Conservation (phyloP, 2,113 vertebrate species). For the Erythrocercus mccallii region DNA sequence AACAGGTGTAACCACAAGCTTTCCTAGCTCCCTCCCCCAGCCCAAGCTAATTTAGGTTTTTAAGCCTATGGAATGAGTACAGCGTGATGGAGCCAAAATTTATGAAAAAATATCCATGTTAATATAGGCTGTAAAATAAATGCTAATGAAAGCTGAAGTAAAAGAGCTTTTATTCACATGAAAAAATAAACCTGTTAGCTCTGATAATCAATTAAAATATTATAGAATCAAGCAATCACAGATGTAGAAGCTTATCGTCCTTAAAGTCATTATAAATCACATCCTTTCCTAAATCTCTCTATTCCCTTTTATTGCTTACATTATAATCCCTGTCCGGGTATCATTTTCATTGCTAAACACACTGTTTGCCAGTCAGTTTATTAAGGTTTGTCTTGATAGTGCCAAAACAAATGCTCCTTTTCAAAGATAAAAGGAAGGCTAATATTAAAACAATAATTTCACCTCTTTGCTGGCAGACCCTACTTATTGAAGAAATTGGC, state of each 20-base stretch:
- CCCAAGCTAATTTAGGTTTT: constrained; percentile 45
- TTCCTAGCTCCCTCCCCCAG: neutral
- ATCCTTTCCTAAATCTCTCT: constrained; percentile 87
- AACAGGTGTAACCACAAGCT: constrained; percentile 53
- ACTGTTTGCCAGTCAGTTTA: constrained; percentile 79
- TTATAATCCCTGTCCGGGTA: constrained; percentile 77
- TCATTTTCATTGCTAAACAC: constrained; percentile 83
- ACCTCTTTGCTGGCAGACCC: constrained; percentile 56
- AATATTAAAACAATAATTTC: constrained; percentile 72
- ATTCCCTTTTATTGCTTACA: constrained; percentile 75
- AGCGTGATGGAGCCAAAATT: constrained; percentile 56
- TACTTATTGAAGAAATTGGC: constrained; percentile 64
- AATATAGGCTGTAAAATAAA: constrained; percentile 74
- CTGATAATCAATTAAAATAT: constrained; percentile 83
- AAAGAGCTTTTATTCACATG: constrained; percentile 53
- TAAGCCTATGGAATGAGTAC: constrained; percentile 65
- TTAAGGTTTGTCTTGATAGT: constrained; percentile 77
- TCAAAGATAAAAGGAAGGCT: constrained; percentile 74
- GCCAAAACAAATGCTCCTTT: constrained; percentile 73
- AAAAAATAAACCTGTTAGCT: constrained; percentile 76
- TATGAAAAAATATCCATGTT: constrained; percentile 32
- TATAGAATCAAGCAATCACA: constrained; percentile 72
- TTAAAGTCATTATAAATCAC: constrained; percentile 86
- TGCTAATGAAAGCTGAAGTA: constrained; percentile 66
- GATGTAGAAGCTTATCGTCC: constrained; percentile 86